Base-by-base conservation (phyloP, 2,888 invertebrate species). In the Habroteleia sp. region DNA sequence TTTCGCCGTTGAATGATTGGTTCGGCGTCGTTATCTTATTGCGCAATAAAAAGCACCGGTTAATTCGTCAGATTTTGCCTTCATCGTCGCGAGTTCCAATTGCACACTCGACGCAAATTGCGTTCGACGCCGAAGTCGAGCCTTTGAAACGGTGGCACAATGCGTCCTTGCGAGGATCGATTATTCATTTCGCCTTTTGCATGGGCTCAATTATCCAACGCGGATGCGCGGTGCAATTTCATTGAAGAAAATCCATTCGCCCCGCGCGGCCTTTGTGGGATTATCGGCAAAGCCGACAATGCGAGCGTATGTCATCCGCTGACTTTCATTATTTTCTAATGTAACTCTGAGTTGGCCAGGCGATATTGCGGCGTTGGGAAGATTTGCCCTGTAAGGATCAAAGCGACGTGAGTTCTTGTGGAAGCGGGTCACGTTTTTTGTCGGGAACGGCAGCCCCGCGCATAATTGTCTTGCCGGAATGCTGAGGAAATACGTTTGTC, bases 381-480 rank as follows among this genome's bases (percentile, higher is more conserved):
- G 75, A 66, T 65, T 50, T 60, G 63, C 63, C 62, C 58, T 35
- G 37, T 42, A 48, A 37, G 69, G 74, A 75, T 75, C 69, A 75
- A 75, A 75, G 74, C 60, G 74, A 69, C 69, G 63, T 44, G 74
- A 63, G 60, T 72, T 41, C 73, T 77, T 77, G 75, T 54, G 69
- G 54, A 80, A 75, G 68, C 78, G 72, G 78, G 80, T 80, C 78
- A 78, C 80, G 78, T 78, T 75, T 72, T 46, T 56, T 44, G 41
- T 46, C 13, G 39, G 71, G 50, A 60, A 52, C 54, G 35, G 31
- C 33, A 46, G 41, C 3, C 41, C 42, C 73, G 68, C 74, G 72
- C 75, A 77, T 80, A 80, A 80, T 80, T 79, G 74, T 78, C 74
- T 72, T 65, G 63, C 76, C 56, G 37, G 65, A 58, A 74, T 72